phyloP scores from a whole-genome alignment of 2,797 vertebrate species.

The Danio aesculapii region DNA sequence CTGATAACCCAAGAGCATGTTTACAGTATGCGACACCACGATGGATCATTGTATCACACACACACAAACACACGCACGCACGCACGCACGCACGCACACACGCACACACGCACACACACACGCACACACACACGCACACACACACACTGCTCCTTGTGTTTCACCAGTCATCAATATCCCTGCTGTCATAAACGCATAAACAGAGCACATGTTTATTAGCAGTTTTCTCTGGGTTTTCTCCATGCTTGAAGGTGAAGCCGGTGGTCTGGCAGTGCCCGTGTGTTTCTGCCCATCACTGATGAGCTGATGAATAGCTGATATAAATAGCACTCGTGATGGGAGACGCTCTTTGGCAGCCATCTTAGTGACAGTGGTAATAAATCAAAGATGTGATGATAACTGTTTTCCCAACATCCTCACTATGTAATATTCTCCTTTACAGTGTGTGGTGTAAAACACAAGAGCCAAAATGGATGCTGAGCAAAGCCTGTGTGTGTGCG shows the following conservation, averaged over 20 bases:
- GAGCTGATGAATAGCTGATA: slow-evolving; percentile 49
- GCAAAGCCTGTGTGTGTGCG: neutral
- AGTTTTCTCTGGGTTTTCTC: neutral
- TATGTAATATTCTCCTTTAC: slow-evolving; percentile 33
- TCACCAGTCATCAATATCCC: slow-evolving; percentile 16
- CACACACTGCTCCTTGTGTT: neutral
- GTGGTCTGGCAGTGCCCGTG: neutral
- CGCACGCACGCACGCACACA: neutral
- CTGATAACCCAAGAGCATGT: slow-evolving; percentile 12
- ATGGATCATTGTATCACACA: slow-evolving; percentile 11
- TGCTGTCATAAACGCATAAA: slow-evolving; percentile 12
- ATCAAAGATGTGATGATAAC: slow-evolving; percentile 69
- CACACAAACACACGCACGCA: neutral
- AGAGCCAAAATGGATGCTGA: slow-evolving; percentile 14
- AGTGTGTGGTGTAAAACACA: neutral
- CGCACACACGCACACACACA: neutral
- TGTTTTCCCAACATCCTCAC: slow-evolving; percentile 7
- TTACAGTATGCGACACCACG: neutral
- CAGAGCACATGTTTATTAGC: neutral
- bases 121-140: neutral
- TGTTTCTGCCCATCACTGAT: slow-evolving; percentile 25
- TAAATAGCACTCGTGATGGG: slow-evolving; percentile 52
- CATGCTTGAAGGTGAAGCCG: slow-evolving; percentile 3
- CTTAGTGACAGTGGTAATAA: slow-evolving; percentile 75
- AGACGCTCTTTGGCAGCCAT: slow-evolving; percentile 67